A percentile compares a stretch with the other conserved stretches of the same genome.
phyloP scores from a whole-genome alignment of 2,113 vertebrate genomes.

The Nesospiza acunhae region DNA sequence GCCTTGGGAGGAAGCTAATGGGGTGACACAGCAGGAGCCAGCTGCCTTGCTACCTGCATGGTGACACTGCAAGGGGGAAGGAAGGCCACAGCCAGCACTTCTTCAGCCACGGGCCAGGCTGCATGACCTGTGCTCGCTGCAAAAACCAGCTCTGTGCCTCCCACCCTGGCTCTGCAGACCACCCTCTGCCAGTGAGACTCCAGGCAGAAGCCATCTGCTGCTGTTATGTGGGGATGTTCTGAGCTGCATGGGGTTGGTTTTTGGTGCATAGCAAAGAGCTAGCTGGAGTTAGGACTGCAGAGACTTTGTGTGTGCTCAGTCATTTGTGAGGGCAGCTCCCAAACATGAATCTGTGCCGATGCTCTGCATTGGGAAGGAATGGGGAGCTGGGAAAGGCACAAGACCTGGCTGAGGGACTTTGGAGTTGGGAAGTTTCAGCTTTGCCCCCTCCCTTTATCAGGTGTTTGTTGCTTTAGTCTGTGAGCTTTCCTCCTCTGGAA shows the following conservation, averaged over 20 bases:
- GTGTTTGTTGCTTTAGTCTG: background rate
- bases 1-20: background rate
- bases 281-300: constrained; percentile 8
- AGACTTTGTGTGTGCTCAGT: constrained; percentile 5
- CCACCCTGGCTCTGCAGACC: background rate
- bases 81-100: background rate
- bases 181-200: constrained; percentile 5
- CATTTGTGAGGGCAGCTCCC: background rate
- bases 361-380: background rate
- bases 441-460: background rate
- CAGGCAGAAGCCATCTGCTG: constrained; percentile 46
- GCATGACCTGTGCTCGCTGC: background rate
- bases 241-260: background rate
- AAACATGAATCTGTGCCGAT: fast-evolving
- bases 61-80: constrained; percentile 48
- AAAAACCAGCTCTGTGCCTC: background rate
- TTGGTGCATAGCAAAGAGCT: constrained; percentile 26
- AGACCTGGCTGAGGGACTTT: background rate
- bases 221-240: background rate
- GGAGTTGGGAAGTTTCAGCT: background rate
- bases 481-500: background rate
- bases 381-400: background rate
- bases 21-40: constrained; percentile 49
- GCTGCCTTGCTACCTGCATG: constrained; percentile 39
- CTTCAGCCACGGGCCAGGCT: fast-evolving